These are phyloP conservation scores for Centruroides sculpturatus DNA, from an alignment of 1,140 invertebrate species.

Conservation along the genomic window DNA sequence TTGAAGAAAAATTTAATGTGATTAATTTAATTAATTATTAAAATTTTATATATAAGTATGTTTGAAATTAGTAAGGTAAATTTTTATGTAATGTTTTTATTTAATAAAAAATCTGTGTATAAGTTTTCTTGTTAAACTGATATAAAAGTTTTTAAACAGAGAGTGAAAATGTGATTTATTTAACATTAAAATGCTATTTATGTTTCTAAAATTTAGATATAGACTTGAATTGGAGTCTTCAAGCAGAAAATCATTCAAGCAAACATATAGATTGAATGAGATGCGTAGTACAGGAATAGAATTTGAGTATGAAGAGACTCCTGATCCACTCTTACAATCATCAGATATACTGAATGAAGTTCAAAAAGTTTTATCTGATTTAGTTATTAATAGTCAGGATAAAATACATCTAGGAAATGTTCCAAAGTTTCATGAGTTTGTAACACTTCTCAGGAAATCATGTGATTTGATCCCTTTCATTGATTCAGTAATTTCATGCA, in stretches of 20 bases:
- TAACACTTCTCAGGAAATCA: neutral
- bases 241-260: neutral
- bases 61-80: no score
- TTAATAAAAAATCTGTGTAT: no score
- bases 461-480: neutral
- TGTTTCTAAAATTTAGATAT: neutral
- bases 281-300: no score
- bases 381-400: neutral
- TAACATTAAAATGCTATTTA: no score
- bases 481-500: neutral
- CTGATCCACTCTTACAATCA: neutral
- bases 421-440: conserved; percentile 6
- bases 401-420: conserved; percentile 5
- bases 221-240: neutral
- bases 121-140: no score
- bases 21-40: no score
- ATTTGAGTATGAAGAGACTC: conserved; percentile 4
- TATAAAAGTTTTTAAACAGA: no score
- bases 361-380: conserved; percentile 3
- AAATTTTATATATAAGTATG: no score
- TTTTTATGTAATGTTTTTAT: no score
- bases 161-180: no score
- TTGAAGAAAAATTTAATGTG: no score
- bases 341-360: neutral
- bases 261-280: neutral